Evolutionary conservation across 2,113 vertebrate genomes (phyloP).

Genomic region (Chlamydotis undulata): DNA sequence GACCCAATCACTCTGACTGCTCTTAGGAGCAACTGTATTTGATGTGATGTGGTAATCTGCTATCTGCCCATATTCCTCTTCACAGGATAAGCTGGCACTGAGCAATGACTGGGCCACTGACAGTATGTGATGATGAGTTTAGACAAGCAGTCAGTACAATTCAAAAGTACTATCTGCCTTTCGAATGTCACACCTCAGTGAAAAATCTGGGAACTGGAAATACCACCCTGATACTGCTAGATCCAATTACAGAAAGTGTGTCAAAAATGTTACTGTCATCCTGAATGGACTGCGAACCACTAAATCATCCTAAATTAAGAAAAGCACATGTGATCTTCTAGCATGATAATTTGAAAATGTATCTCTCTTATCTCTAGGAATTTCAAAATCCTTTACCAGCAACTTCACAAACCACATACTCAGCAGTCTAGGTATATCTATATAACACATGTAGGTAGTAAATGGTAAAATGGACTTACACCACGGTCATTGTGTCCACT

Average conservation of each 20-base stretch:
- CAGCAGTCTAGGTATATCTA: neutral
- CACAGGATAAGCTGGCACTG: neutral
- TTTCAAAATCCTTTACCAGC: neutral
- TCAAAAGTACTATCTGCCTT: neutral
- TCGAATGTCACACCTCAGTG: neutral
- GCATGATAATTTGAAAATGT: neutral
- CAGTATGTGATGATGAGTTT: neutral
- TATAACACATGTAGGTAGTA: neutral
- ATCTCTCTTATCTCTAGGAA: neutral
- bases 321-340: neutral
- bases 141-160: constrained; percentile 21
- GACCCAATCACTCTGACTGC: neutral
- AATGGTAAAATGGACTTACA: neutral
- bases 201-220: neutral
- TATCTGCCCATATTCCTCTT: neutral
- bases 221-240: neutral
- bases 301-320: neutral
- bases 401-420: neutral
- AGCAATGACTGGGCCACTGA: neutral
- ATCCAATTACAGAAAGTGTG: neutral
- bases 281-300: neutral
- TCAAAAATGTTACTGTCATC: neutral
- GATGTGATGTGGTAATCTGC: neutral
- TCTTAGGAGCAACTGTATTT: neutral
- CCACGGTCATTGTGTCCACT: neutral